Base-by-base conservation (phyloP, 2,797 vertebrate species). In the Silurus aristotelis region DNA sequence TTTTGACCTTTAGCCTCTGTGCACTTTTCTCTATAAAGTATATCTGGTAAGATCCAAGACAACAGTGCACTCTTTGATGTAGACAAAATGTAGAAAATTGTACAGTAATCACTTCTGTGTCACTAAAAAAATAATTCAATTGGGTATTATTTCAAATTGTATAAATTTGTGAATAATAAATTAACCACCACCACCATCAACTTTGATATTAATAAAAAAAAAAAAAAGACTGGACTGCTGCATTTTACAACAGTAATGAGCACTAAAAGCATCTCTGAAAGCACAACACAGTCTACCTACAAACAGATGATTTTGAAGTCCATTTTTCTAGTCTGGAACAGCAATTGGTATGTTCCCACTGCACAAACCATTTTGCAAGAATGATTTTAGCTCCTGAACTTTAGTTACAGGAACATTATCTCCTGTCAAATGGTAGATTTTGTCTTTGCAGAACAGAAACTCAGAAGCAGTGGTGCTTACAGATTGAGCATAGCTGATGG, bases 21-120 rank as follows among this genome's bases (percentile, higher is more conserved):
- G 38, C 27, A 15, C 5, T 43, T n/a, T 52, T 14, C 10, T 78
- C 12, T 8, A 52, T 87, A 84, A 83, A 86, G 80, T 84, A 84
- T 82, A 43, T 83, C 80, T 17, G 25, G 31, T 67, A 64, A 60
- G 48, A 60, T 55, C 31, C 12, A 25, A 61, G 48, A 55, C 67
- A 58, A 68, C 58, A 31, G 20, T 52, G 6, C 10, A 52, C 6
- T 52, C 64, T 25, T 22, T 67, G 6, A 67, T 25, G 63, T 66
- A 1, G 22, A 25, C 10, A 12, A n/a, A 25, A 25, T 64, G 63
- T 66, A 66, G 4, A 66, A 6, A 14, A 14, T 15, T 66, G 6
- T 14, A 27, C 7, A 61, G 38, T 61, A 20, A 61, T 61, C 6
- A 27, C 25, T 66, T 66, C 25, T 66, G 20, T 20, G n/a, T 64